Evolutionary conservation across 92 coral and sea anemone genomes (phyloP), one percentile per base, ranked within the genome.

Genomic region (Epizoanthus scotinus): DNA sequence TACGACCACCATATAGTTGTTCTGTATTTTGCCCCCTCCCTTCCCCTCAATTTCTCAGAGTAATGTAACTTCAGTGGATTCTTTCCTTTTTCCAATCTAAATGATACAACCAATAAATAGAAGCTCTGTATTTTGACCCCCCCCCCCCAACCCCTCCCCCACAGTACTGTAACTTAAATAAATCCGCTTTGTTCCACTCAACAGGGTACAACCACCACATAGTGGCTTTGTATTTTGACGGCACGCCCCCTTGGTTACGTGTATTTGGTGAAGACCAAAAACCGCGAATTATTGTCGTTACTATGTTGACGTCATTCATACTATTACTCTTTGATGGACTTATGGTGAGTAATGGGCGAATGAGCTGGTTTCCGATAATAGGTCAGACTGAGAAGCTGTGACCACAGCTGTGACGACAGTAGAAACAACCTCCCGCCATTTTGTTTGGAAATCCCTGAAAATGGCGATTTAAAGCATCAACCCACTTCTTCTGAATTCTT

Each of bases 231-330:
- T 92, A 92, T 60, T 78, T 92, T n/a, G 89, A 92, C 63, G 97
- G 97, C 10, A 73, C 84, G 38, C 93, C 88, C 8, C 94, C 97
- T 70, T 92, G 94, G 97, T 72, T 92, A 27, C 90, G 91, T 18
- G 94, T 90, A 22, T 90, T 92, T 42, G 97, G 97, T 1, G 94
- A 92, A 47, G 97, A 92, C 67, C 97, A 92, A 72, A 92, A 92
- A 59, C 97, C 97, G 40, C 80, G 92, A 44, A 92, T 92, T 6
- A 87, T 92, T 22, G 89, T 90, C 63, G 97, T 92, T 38, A 92
- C 97, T 2, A 93, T 92, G 75, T 70, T 92, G 84, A 69, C 97
- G 88, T 92, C 97, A 66, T 84, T 92, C 58, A 92, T 92, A 49
- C 49, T 92, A 72, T 90, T 92, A 29, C 82, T 92, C 25, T 92